Base-by-base conservation (phyloP, 2,888 invertebrate genomes). In the Pilophorus perplexus region DNA sequence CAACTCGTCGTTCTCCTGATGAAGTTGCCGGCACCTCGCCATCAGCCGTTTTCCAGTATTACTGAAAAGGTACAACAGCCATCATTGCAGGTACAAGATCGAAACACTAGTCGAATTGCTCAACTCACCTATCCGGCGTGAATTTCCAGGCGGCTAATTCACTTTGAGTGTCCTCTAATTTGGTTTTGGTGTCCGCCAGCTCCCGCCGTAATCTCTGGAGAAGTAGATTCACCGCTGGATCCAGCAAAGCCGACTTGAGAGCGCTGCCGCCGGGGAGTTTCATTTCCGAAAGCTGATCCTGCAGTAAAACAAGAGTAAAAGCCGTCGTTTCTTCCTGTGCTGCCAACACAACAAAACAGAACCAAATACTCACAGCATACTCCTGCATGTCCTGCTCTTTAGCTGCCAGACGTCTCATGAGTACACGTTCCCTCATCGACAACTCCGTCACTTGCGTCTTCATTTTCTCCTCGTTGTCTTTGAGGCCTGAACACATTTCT, bases 71-170 rank as follows among this genome's bases (percentile, higher is more conserved):
- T 14, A 20, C 46, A 8, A 18, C 14, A 46, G 6, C 33, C 6
- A 33, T 33, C 33, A 33, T 33, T 12, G n/a, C 33, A 33, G 33
- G 33, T 33, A 8, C 6, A 12, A 33, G 33, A 33, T 8, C 12
- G 33, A 33, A 33, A 33, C 6, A 12, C 33, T 33, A 33, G 6
- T 12, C 33, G 12, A 33, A 33, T 33, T 8, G 6, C 33, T 8
- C 33, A 33, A 33, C 33, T 6, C 71, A 85, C 85, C 85, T 96
- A 79, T 98, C 98, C n/a, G 97, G 95, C 12, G 97, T 97, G 79
- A 98, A 98, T 79, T 98, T 98, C 96, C 97, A 98, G 2, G 98
- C 97, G 65, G 93, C 90, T 48, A 98, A 82, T 81, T 98, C 98
- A 79, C 93, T 95, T 79, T 97, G 97, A 16, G 95, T 95, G 78